Base-by-base conservation (phyloP, 2,113 vertebrate species). In the Camelus bactrianus region DNA sequence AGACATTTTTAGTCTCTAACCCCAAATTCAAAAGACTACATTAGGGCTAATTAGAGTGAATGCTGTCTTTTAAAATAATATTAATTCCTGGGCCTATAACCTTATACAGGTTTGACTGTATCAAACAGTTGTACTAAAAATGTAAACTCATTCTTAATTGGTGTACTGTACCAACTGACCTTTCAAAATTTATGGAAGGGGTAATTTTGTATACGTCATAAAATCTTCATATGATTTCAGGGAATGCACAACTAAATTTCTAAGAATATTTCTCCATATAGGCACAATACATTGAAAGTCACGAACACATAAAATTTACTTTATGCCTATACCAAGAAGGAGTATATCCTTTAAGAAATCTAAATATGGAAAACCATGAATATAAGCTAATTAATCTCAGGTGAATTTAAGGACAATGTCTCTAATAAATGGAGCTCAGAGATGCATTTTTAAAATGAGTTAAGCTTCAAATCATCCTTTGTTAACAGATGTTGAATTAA, bases 401-500 rank as follows among this genome's bases (percentile, higher is more conserved):
- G 52, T 65, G 69, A 92, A 82, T 80, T 80, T 80, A 80, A 91
- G 30, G 46, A 80, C 14, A 14, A 38, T 54, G 12, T 73, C 35
- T 64, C 30, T 87, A 87, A 67, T 82, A 56, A 67, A 30, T 46
- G 32, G 28, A 86, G 58, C 64, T 83, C n/a, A 82, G 70, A 91
- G 15, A 69, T 46, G 3, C 4, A 75, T 12, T 88, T 94, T 75
- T 90, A 46, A 91, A 83, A 85, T 90, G 17, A 20, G 7, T 86
- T 93, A 94, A 90, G 76, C 14, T n/a, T 83, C 72, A 70, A 84
- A 86, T 0, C 42, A 79, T 42, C 32, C 8, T 88, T 90, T 73
- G 14, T 79, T 80, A 94, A 88, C 52, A 95, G 65, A 60, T 52
- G 22, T 17, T 91, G 69, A 95, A 91, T 94, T 89, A 96, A 85